phyloP scores from a whole-genome alignment of 2,113 vertebrate genomes.

The Tupaia chinensis region DNA sequence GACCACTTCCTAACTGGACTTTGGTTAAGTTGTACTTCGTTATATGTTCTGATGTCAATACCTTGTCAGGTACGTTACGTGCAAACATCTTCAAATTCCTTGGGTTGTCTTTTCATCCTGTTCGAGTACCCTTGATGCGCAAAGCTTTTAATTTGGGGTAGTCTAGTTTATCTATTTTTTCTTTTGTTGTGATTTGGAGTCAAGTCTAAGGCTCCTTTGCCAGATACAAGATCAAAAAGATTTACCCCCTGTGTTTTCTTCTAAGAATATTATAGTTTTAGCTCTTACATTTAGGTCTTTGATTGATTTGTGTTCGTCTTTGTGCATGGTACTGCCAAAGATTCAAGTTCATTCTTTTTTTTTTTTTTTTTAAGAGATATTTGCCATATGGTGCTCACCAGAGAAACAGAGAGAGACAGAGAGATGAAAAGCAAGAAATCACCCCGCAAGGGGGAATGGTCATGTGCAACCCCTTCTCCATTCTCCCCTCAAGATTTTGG shows the following conservation, averaged over 20 bases:
- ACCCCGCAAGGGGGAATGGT: too few species aligned
- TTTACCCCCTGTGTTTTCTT: neutral
- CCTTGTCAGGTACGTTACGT: neutral
- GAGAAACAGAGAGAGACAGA: too few species aligned
- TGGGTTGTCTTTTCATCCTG: neutral
- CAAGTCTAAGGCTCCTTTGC: neutral
- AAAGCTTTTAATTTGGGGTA: neutral
- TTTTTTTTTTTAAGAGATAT: neutral
- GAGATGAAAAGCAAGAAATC: too few species aligned
- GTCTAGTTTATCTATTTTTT: neutral
- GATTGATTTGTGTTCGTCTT: neutral
- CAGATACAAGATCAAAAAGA: neutral
- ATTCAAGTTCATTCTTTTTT: neutral
- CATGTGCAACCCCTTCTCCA: too few species aligned
- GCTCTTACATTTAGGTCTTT: neutral
- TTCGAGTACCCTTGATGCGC: neutral
- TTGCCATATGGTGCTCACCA: too few species aligned
- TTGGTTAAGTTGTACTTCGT: neutral
- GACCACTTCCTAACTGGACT: neutral
- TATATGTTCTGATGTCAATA: neutral
- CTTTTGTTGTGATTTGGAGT: neutral
- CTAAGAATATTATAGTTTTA: neutral
- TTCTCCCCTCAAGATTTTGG: too few species aligned
- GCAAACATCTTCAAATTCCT: neutral
- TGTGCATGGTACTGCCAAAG: neutral